These are phyloP conservation scores for Sphenodon punctatus DNA, from an alignment of 2,797 vertebrate genomes.

Conservation along the genomic window DNA sequence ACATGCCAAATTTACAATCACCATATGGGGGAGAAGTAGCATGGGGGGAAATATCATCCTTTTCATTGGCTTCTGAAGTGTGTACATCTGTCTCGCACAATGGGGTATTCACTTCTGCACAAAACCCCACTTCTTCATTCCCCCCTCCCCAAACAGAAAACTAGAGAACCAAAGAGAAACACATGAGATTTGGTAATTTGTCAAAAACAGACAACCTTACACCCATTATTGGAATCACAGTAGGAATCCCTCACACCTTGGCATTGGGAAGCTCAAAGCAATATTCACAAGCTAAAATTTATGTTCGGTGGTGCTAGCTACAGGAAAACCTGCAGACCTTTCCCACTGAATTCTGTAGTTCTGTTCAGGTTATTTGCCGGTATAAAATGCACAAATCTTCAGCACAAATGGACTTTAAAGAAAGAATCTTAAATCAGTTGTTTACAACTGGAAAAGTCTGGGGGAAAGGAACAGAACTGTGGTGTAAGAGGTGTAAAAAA, in stretches of 20 bases:
- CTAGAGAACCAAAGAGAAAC: neutral
- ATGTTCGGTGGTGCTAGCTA: neutral
- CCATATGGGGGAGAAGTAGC: neutral
- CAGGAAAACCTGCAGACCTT: neutral
- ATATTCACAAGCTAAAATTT: neutral
- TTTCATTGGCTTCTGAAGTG: neutral
- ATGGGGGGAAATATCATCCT: neutral
- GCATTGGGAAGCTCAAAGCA: neutral
- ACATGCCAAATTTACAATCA: neutral
- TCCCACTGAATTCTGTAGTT: neutral
- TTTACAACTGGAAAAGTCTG: neutral
- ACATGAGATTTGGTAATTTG: neutral
- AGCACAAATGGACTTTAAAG: neutral
- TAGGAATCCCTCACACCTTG: neutral
- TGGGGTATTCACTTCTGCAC: neutral
- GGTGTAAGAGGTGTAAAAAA: neutral
- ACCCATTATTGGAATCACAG: neutral
- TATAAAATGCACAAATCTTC: neutral
- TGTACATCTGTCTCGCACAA: fast-evolving
- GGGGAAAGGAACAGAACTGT: neutral
- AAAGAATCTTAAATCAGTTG: neutral
- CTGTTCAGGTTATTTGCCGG: neutral
- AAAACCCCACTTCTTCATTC: neutral
- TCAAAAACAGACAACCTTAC: neutral
- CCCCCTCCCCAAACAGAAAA: neutral